Conservation (phyloP, 2,888 invertebrate species). For the Clanis bilineata region DNA sequence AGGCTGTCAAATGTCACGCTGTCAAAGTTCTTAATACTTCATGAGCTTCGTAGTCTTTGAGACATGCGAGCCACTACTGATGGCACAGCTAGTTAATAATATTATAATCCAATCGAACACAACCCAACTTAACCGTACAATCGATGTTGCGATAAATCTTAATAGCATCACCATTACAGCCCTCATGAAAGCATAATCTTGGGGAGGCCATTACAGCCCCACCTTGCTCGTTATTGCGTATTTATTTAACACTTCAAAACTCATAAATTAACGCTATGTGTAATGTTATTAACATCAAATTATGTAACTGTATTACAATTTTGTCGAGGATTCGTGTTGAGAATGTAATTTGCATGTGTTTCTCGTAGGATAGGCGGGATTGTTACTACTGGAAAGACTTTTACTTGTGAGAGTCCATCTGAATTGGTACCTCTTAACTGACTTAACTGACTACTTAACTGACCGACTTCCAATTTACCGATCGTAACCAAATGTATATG, state of each 20-base stretch:
- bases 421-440: no score
- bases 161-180: conserved; percentile 9
- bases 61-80: no score
- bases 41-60: no score
- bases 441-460: no score
- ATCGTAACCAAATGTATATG: no score
- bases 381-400: no score
- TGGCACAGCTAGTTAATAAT: no score
- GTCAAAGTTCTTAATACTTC: no score
- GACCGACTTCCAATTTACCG: no score
- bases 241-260: conserved; percentile 44
- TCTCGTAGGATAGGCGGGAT: not conserved
- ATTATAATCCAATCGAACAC: not conserved
- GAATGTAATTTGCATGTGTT: not conserved
- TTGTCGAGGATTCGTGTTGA: not conserved
- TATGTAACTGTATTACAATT: conserved; percentile 24
- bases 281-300: conserved; percentile 38
- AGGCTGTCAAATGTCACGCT: no score
- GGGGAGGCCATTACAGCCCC: conserved; percentile 7
- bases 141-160: conserved; percentile 17
- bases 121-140: not conserved
- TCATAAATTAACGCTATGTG: conserved; percentile 38
- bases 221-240: conserved; percentile 24
- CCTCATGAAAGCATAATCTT: conserved; percentile 17
- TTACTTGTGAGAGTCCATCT: no score